Conservation (phyloP, 1,140 invertebrate genomes). For the Brachionus calyciflorus region DNA sequence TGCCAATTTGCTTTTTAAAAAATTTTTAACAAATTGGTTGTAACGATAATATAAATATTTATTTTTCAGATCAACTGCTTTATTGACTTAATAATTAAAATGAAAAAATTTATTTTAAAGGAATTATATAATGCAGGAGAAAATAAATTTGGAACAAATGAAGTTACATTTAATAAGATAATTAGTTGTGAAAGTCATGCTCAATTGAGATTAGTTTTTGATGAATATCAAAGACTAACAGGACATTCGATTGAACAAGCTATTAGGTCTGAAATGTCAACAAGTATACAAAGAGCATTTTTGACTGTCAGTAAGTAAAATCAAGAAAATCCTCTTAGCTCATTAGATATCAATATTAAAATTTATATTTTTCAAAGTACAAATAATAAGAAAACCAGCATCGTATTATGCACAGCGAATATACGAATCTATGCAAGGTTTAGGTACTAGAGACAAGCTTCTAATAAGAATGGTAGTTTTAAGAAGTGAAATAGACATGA, state of each 20-base stretch:
- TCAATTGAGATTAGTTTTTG: slow-evolving; percentile 31
- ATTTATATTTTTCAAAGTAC: slow-evolving; percentile 15
- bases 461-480: slow-evolving; percentile 27
- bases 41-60: no score
- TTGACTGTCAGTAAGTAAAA: slow-evolving; percentile 29
- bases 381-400: background rate
- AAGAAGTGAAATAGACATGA: slow-evolving; percentile 48
- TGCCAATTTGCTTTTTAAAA: no score
- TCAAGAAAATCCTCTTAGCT: no score
- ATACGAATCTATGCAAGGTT: slow-evolving; percentile 33
- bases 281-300: slow-evolving; percentile 17
- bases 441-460: slow-evolving; percentile 31
- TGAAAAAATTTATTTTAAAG: no score
- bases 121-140: slow-evolving; percentile 40
- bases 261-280: slow-evolving; percentile 25
- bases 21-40: no score
- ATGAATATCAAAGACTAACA: slow-evolving; percentile 48
- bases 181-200: background rate
- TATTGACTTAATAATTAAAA: no score
- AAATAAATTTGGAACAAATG: slow-evolving; percentile 40
- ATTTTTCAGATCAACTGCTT: no score
- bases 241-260: slow-evolving; percentile 23
- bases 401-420: slow-evolving; percentile 37
- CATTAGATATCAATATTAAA: background rate
- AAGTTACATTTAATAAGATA: slow-evolving; percentile 36